Percentiles rank a stretch among this genome's conserved stretches.
These are phyloP conservation scores for Phrynocephalus vlangalii DNA, from an alignment of 2,797 vertebrate genomes.

Conservation along the genomic window DNA sequence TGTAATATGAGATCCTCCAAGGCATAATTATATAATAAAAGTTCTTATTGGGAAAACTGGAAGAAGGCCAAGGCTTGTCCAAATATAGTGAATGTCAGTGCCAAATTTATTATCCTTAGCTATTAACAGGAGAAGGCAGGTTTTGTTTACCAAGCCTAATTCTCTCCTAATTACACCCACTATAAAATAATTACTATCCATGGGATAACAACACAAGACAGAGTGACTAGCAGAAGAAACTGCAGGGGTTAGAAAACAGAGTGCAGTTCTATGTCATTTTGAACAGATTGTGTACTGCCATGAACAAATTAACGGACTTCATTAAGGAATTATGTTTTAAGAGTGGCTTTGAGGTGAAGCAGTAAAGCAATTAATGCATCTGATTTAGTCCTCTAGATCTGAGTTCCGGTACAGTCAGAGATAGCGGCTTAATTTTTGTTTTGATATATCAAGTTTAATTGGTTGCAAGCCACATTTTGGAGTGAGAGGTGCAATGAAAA, in stretches of 20 bases:
- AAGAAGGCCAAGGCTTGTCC: conserved; percentile 85
- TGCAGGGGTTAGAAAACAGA: conserved; percentile 87
- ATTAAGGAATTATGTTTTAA: conserved; percentile 88
- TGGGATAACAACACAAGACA: conserved; percentile 87
- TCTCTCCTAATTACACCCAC: conserved; percentile 93
- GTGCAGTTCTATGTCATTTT: conserved; percentile 84
- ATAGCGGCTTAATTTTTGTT: conserved; percentile 70
- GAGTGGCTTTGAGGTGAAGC: conserved; percentile 81
- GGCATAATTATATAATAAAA: conserved; percentile 87
- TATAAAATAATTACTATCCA: conserved; percentile 96
- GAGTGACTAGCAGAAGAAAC: conserved; percentile 88
- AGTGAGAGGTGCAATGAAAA: conserved; percentile 73
- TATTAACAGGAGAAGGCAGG: conserved; percentile 88
- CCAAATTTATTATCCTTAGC: conserved; percentile 89
- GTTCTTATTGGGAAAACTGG: conserved; percentile 87
- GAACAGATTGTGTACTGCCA: conserved; percentile 85
- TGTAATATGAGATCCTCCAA: conserved; percentile 84
- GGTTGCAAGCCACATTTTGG: conserved; percentile 69
- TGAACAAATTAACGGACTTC: conserved; percentile 87
- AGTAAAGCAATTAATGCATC: conserved; percentile 83
- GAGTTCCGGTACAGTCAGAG: conserved; percentile 71
- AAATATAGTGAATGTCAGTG: conserved; percentile 88
- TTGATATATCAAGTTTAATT: conserved; percentile 78
- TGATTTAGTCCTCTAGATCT: conserved; percentile 79
- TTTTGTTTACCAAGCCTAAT: conserved; percentile 96